Evolutionary conservation across 2,113 vertebrate genomes (phyloP), one percentile per base, ranked within the genome.

Genomic region (Oncorhynchus mykiss): DNA sequence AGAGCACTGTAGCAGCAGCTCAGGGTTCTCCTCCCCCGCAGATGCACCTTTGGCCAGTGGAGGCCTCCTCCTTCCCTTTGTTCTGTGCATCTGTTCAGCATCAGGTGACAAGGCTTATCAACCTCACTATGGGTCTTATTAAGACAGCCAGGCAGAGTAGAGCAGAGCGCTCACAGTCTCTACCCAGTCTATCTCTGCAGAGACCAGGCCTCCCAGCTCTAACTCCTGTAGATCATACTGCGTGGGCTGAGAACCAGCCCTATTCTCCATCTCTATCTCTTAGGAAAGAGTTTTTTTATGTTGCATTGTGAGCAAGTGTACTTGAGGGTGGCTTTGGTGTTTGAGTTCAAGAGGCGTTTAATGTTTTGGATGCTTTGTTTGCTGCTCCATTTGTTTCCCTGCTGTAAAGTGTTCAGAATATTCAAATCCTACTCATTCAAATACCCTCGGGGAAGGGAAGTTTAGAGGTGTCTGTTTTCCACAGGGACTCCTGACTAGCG

Each of bases 31-130:
- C 89, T 88, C 91, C 91, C 89, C 90, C 85, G 78, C 89, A 89
- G 89, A 91, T 84, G 87, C 89, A 92, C 91, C 90, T 89, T 84
- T 81, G 86, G 90, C 87, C 89, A 67, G 79, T 76, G 79, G 81
- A 87, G 86, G 88, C 89, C 91, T 90, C 88, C 89, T 88, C 75
- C 81, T 82, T 87, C 84, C 76, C 90, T 93, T 92, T 93, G 90
- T 93, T 91, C 82, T 18, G 65, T 76, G 83, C 91, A 90, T 92
- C 91, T 93, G 91, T 86, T 93, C 88, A 89, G 87, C 89, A 81
- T 93, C 90, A 89, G 83, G 90, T 88, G 91, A 91, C 91, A 91
- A 82, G 84, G 75, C 73, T 91, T 90, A 93, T 92, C 91, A 91
- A 83, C 86, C 85, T 93, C 91, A 90, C 84, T 85, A 88, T 87